phyloP scores from a whole-genome alignment of 1,140 invertebrate genomes.

The Drosophila bocqueti region DNA sequence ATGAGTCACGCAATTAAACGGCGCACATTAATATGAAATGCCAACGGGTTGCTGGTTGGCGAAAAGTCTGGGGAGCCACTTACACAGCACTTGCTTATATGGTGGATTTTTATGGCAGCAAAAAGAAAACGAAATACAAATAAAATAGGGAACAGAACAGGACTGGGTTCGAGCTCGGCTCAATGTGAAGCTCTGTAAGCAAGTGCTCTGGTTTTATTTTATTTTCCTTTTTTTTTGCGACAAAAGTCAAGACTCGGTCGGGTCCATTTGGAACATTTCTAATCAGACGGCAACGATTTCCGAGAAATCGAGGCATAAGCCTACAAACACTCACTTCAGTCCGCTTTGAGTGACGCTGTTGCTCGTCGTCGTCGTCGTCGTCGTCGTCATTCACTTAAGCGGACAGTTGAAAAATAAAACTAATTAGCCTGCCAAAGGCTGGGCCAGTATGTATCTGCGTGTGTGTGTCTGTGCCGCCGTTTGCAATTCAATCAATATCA shows the following conservation, averaged over 20 bases:
- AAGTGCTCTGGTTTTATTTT: constrained; percentile 7
- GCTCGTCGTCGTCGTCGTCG: constrained; percentile 23
- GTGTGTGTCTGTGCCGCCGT: constrained; percentile 23
- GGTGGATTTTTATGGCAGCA: constrained; percentile 18
- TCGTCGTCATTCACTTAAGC: constrained; percentile 57
- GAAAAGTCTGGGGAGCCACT: constrained; percentile 29
- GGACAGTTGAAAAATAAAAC: constrained; percentile 73
- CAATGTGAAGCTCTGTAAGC: constrained; percentile 12
- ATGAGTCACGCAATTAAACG: constrained; percentile 68
- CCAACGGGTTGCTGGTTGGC: constrained; percentile 15
- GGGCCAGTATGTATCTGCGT: neutral
- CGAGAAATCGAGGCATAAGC: constrained; percentile 56
- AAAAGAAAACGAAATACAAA: constrained; percentile 1
- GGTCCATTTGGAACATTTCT: constrained; percentile 63
- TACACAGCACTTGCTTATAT: constrained; percentile 36
- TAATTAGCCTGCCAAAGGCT: constrained; percentile 63
- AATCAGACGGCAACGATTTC: constrained; percentile 66
- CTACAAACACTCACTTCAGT: constrained; percentile 32
- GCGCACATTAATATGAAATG: constrained; percentile 57
- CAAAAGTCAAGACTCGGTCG: constrained; percentile 28
- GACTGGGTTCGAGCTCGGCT: constrained; percentile 3
- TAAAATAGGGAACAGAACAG: constrained; percentile 5
- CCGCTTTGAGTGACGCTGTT: constrained; percentile 32
- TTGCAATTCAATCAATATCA: constrained; percentile 80
- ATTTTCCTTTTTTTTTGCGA: constrained; percentile 7